Evolutionary conservation across 2,888 invertebrate genomes (phyloP), one percentile per base, ranked within the genome.

Genomic region (Petrophora chlorosata): DNA sequence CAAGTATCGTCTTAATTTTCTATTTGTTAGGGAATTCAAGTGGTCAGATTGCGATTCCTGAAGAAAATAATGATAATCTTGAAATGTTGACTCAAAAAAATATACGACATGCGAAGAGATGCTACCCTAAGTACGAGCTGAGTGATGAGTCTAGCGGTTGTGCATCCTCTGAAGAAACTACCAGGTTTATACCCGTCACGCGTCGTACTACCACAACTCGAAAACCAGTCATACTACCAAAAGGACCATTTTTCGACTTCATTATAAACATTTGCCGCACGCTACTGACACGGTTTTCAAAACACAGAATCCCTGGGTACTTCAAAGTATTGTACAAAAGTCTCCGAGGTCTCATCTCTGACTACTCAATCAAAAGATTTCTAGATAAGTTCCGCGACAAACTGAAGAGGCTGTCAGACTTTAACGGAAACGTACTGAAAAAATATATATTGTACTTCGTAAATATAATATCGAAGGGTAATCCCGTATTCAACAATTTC

Each of bases 191-290:
- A 12, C 14, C 15, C 5, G 7, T 32, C 5, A 61, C 29, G 16
- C n/a, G n/a, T n/a, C n/a, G n/a, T n/a, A 34, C 29, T 22, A 51
- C 45, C 4, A 59, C 61, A 2, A 52, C 52, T 9, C 15, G 33
- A 16, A 59, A 57, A 38, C 22, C 36, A 2, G 48, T 47, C 13
- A 39, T 45, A 0, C 29, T 65, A 14, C 67, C 79, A 2, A 56
- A 40, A 17, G 85, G 85, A 3, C 72, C 79, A 1, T 73, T 82
- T 32, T 79, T 70, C 41, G 61, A 80, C 41, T 79, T 85, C 12
- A 46, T 84, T 2, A 55, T 65, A 4, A 76, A 77, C 32, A 65
- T 85, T 19, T 85, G 81, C 48, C 58, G 70, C 10, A 60, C 68
- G 4, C 52, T 82, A 33, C 49, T 79, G 13, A 57, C 62, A 4